Evolutionary conservation across 2,113 vertebrate species (phyloP), one percentile per base, ranked within the genome.

Genomic region (Peucedramus taeniatus): DNA sequence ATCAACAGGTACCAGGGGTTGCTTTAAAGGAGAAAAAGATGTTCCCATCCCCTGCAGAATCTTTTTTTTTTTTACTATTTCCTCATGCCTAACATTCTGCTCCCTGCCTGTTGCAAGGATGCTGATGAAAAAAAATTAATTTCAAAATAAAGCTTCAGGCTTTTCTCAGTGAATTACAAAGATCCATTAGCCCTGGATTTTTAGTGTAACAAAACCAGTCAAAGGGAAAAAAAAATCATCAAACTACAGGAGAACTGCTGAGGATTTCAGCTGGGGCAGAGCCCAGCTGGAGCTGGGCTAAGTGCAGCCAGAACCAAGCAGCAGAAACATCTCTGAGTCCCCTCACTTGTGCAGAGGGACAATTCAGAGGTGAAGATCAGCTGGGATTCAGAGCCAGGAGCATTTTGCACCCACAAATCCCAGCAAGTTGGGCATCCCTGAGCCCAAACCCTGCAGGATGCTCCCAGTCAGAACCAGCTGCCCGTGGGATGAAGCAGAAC

Each of bases 81-180:
- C 88, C 88, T 76, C 85, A 27, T 61, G 75, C 75, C 63, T 82
- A 15, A 79, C 78, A 74, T 83, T 88, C 82, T 64, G 70, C 85
- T 35, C 70, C 54, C 81, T 82, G 84, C 37, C 53, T 59, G 39
- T 3, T 51, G 64, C 40, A 27, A 59, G 69, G 9, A 57, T 0
- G 4, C 37, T 68, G 17, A 39, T 14, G 23, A 11, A 63, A 94
- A 75, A 72, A 2, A 37, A 35, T 8, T 27, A 2, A 78, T 76
- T 94, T 53, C 42, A 68, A 87, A 90, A 79, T 6, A 31, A 76
- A 31, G 78, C 82, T 85, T 35, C 60, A 40, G 93, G 90, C 78
- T 51, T 83, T 71, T 53, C 47, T 39, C 63, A 44, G 5, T 9
- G 57, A 85, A 85, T 79, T 17, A 85, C 27, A 47, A 51, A 63